Conservation (phyloP, 2,888 invertebrate species). For the Pinctada fucata region DNA sequence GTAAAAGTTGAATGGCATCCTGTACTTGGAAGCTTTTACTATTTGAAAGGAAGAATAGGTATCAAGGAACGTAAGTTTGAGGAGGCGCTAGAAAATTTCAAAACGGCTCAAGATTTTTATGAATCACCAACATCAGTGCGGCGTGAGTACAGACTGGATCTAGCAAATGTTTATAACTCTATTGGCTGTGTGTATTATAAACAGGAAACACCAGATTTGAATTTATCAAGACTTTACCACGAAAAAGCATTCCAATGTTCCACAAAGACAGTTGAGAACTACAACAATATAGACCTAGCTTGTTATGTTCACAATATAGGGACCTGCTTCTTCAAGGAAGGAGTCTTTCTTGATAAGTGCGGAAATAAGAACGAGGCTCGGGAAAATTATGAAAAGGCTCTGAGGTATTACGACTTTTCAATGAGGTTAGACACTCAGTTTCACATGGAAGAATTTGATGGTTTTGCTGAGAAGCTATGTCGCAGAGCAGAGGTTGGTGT, state of each 20-base stretch:
- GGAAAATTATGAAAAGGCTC: constrained; percentile 18
- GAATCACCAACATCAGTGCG: not conserved
- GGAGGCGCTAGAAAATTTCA: constrained; percentile 13
- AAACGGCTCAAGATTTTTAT: constrained; percentile 22
- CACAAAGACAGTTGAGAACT: constrained; percentile 13
- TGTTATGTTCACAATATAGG: constrained; percentile 27
- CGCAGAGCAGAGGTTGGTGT: constrained; percentile 19
- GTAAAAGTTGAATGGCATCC: constrained; percentile 3
- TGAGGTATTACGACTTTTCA: constrained; percentile 22
- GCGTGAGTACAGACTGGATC: constrained; percentile 13
- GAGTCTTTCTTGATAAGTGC: not conserved
- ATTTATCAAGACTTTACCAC: constrained; percentile 13
- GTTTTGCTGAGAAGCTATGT: constrained; percentile 23
- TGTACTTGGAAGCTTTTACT: constrained; percentile 25
- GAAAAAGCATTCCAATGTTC: constrained; percentile 23
- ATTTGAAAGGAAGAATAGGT: constrained; percentile 16
- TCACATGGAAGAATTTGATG: constrained; percentile 28
- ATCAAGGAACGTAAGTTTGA: not conserved
- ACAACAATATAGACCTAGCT: constrained; percentile 29
- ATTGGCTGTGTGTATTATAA: constrained; percentile 33
- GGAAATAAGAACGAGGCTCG: constrained; percentile 6
- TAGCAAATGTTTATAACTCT: constrained; percentile 30
- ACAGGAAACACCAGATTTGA: constrained; percentile 1
- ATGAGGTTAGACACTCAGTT: constrained; percentile 19
- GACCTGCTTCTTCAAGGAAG: constrained; percentile 8